These are phyloP conservation scores for Leptinotarsa texana DNA, from an alignment of 1,140 invertebrate species.

Conservation along the genomic window DNA sequence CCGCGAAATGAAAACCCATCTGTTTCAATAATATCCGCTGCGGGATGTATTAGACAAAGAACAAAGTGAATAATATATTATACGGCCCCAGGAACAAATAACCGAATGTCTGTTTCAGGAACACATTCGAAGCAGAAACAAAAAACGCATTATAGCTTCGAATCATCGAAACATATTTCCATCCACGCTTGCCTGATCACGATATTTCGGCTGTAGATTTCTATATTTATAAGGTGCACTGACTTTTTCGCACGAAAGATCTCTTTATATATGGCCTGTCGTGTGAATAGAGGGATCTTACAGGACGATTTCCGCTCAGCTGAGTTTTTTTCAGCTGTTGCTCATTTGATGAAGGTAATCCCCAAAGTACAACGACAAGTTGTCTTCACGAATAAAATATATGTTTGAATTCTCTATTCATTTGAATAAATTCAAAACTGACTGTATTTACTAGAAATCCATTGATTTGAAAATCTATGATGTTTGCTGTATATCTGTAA, in stretches of 20 bases:
- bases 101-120: background rate
- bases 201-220: slow-evolving; percentile 1
- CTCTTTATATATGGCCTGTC: background rate
- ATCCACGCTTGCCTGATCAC: slow-evolving; percentile 4
- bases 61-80: too few relatives aligned
- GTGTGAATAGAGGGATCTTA: background rate
- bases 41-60: too few relatives aligned
- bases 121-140: background rate
- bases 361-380: too few relatives aligned
- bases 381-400: too few relatives aligned
- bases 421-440: too few relatives aligned
- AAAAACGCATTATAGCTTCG: slow-evolving; percentile 3
- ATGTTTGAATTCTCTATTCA: too few relatives aligned
- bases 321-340: background rate
- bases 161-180: slow-evolving; percentile 6
- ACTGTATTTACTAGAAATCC: too few relatives aligned
- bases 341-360: too few relatives aligned
- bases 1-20: too few relatives aligned
- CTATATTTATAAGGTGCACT: slow-evolving; percentile 8
- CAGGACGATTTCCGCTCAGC: background rate
- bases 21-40: too few relatives aligned
- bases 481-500: too few relatives aligned
- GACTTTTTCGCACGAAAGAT: slow-evolving; percentile 1
- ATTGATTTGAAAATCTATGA: too few relatives aligned
- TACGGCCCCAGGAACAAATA: background rate